A percentile compares a stretch with the other conserved stretches of the same genome.
Conservation (phyloP, 2,797 vertebrate species). For the Octomys mimax region DNA sequence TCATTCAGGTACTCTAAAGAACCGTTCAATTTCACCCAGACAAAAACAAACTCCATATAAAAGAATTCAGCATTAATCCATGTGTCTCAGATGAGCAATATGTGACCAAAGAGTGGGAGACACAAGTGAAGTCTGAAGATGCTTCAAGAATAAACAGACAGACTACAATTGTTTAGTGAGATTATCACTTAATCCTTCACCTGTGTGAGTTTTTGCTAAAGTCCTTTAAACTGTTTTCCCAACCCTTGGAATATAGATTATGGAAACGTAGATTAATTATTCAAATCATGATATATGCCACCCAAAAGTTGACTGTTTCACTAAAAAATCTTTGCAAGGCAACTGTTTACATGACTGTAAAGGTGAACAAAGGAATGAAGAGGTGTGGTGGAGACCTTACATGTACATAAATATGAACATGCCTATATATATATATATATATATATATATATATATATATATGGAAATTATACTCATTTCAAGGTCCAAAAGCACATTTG, state of each 20-base stretch:
- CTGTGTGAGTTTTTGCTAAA: constrained; percentile 59
- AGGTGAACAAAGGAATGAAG: not conserved
- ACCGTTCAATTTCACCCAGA: constrained; percentile 74
- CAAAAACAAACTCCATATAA: constrained; percentile 56
- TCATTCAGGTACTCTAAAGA: constrained; percentile 67
- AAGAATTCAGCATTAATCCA: constrained; percentile 67
- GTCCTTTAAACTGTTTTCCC: not conserved
- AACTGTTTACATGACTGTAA: not conserved
- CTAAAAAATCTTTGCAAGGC: not conserved
- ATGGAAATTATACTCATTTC: not conserved
- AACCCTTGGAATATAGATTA: not conserved
- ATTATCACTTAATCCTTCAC: constrained; percentile 35
- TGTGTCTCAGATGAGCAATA: not conserved
- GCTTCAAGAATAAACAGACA: not conserved
- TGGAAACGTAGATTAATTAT: not conserved
- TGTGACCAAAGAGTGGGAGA: not conserved
- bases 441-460: too few relatives aligned
- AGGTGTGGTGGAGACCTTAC: not conserved
- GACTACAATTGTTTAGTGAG: not conserved
- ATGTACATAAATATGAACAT: too few relatives aligned
- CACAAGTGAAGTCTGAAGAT: constrained; percentile 62
- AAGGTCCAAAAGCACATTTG: not conserved
- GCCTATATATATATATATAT: too few relatives aligned
- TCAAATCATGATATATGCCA: not conserved
- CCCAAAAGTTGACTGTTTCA: not conserved